Evolutionary conservation across 2,888 invertebrate species (phyloP), one percentile per base, ranked within the genome.

Genomic region (Leptinotarsa juncta): DNA sequence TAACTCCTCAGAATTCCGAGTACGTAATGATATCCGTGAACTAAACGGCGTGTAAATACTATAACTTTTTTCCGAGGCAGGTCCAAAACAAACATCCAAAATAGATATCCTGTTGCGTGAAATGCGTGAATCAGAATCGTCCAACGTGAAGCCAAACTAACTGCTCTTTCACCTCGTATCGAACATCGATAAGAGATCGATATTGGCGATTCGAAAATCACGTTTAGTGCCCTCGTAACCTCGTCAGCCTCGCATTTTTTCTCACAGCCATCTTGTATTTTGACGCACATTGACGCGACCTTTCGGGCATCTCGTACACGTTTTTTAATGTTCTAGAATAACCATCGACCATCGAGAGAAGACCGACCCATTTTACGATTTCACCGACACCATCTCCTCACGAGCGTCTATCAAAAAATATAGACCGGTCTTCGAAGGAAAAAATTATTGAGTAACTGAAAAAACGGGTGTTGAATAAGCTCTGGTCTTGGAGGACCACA

Each of bases 111-210:
- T 57, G 57, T 57, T 32, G 32, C 32, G 32, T 32, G 32, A 32
- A 32, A 32, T 32, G 32, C 10, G 32, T 32, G 32, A 32, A 7
- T 32, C 32, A 32, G 32, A 32, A 32, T 32, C 32, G 32, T 32
- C 32, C 32, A 32, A 32, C 32, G 32, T 32, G 32, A 10, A 32
- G 32, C 32, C 32, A 3, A 60, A 23, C 62, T 62, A 62, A 62
- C 62, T 62, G 62, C 42, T 62, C 62, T 62, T 62, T 62, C 62
- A 62, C 62, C 62, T 62, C 62, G 20, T 62, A 62, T 62, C 62
- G 62, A 42, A 62, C 15, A 32, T 7, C 26, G 62, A 62, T 62
- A 42, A 32, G n/a, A 62, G 62, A 62, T 62, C 62, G 62, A 62
- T 32, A 62, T 62, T 62, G 62, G 32, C 62, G 62, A 42, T 32